Evolutionary conservation across 2,888 invertebrate species (phyloP), one percentile per base, ranked within the genome.

Genomic region (Sesamia inferens): DNA sequence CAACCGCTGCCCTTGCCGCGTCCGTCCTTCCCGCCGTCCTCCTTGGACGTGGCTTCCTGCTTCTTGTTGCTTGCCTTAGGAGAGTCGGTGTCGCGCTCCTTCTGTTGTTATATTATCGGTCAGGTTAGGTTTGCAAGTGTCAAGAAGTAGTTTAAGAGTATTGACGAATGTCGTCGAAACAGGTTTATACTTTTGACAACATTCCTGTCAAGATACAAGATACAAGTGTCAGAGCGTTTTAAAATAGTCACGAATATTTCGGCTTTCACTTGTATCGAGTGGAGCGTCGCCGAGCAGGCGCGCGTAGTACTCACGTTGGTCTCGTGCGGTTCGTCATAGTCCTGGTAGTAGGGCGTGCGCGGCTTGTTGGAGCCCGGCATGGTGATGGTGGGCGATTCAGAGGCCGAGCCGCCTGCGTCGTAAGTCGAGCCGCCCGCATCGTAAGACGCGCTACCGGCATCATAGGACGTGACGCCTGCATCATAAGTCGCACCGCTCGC

Each of bases 21-120:
- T 61, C 81, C 83, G 44, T 85, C 84, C 76, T 82, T 86, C 71
- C 48, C 54, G 42, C 73, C 78, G 19, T 75, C 81, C n/a, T 82
- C 84, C 67, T 76, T 82, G 5, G 84, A 24, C 72, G 86, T 79
- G 22, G 24, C 39, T 55, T 86, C 86, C 44, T 77, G 85, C 68
- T 86, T 83, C 74, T 81, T 78, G 61, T 39, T 73, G 61, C 58
- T 72, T 6, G 83, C 68, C 79, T 87, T 88, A 2, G 90, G 88
- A 6, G 91, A 80, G 84, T 99, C 96, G 97, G 98, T 95, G 97
- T 99, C 94, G 97, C 98, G 73, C 97, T 98, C 93, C 97, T 83
- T 91, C 97, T 87, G 83, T 74, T 89, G 88, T 83, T 79, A 14
- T 22, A 42, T 24, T 14, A 59, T 68, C 24, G 24, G 24, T 55